A percentile compares a stretch with the other conserved stretches of the same genome.
Evolutionary conservation across 2,888 invertebrate species (phyloP).

Genomic region (Nesidiocoris tenuis): DNA sequence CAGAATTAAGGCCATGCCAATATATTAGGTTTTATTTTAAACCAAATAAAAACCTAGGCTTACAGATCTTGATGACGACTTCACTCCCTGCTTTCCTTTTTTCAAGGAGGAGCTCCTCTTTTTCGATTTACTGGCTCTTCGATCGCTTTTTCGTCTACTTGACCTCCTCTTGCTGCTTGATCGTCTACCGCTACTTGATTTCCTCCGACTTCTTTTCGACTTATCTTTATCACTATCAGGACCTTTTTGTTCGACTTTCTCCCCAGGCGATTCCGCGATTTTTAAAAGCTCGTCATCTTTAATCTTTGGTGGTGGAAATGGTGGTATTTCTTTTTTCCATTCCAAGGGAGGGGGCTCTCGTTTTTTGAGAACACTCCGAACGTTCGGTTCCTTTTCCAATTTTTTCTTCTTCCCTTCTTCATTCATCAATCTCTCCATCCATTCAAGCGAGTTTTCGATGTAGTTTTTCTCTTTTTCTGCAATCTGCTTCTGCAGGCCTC

Average conservation of each 20-base stretch:
- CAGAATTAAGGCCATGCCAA: not conserved
- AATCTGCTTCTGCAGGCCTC: slow-evolving; percentile 15
- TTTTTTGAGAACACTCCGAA: not conserved
- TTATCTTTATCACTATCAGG: not conserved
- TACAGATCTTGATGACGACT: not conserved
- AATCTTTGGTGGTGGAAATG: no score
- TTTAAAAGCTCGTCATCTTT: no score
- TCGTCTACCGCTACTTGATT: no score
- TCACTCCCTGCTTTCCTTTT: not conserved
- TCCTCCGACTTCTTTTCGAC: not conserved
- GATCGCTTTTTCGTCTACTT: not conserved
- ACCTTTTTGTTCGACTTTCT: no score
- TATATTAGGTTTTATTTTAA: not conserved
- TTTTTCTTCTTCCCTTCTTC: slow-evolving; percentile 20
- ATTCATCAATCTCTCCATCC: slow-evolving; percentile 34
- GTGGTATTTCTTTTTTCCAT: no score
- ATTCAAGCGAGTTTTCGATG: slow-evolving; percentile 24
- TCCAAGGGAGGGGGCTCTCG: not conserved
- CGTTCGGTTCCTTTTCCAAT: slow-evolving; percentile 1
- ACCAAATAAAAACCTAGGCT: not conserved
- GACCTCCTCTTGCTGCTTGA: not conserved
- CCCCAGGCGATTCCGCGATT: no score
- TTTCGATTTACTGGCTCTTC: not conserved
- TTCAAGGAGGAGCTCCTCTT: not conserved
- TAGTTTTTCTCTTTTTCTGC: not conserved